Conservation (phyloP, 2,797 vertebrate genomes). For the Astyanax mexicanus region DNA sequence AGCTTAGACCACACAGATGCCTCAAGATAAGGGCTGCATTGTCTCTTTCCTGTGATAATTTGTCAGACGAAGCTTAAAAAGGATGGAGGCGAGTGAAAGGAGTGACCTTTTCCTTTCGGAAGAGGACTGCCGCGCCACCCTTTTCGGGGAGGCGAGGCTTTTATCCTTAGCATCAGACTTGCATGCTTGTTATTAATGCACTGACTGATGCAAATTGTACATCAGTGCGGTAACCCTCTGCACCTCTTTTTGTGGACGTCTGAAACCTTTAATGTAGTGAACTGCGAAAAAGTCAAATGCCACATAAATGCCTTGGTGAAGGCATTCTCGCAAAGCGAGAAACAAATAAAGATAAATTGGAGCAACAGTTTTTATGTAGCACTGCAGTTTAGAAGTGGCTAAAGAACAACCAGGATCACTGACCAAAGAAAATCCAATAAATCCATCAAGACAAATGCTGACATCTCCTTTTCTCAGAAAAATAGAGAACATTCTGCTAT, state of each 20-base stretch:
- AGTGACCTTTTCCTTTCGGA: conserved; percentile 68
- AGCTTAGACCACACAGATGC: conserved; percentile 38
- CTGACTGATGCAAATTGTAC: conserved; percentile 51
- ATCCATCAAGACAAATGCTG: background rate
- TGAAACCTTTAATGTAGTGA: conserved; percentile 13
- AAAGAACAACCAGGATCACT: too few species aligned
- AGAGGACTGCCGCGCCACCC: conserved; percentile 33
- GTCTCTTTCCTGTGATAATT: conserved; percentile 59
- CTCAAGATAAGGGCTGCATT: conserved; percentile 53
- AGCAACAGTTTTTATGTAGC: background rate
- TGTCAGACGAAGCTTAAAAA: conserved; percentile 50
- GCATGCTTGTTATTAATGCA: conserved; percentile 53
- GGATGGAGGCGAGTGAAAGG: conserved; percentile 49
- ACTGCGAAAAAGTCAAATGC: conserved; percentile 7
- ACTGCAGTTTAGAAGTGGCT: background rate
- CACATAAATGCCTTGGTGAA: background rate
- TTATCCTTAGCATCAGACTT: conserved; percentile 37
- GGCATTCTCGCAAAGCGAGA: background rate
- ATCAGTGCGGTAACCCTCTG: conserved; percentile 38
- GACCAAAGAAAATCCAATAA: background rate
- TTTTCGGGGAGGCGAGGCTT: conserved; percentile 49
- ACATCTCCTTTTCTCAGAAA: background rate
- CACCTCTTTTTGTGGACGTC: conserved; percentile 22
- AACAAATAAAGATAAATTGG: background rate
- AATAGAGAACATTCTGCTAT: background rate